Base-by-base conservation (phyloP, 2,797 vertebrate species). In the Sciurus carolinensis region DNA sequence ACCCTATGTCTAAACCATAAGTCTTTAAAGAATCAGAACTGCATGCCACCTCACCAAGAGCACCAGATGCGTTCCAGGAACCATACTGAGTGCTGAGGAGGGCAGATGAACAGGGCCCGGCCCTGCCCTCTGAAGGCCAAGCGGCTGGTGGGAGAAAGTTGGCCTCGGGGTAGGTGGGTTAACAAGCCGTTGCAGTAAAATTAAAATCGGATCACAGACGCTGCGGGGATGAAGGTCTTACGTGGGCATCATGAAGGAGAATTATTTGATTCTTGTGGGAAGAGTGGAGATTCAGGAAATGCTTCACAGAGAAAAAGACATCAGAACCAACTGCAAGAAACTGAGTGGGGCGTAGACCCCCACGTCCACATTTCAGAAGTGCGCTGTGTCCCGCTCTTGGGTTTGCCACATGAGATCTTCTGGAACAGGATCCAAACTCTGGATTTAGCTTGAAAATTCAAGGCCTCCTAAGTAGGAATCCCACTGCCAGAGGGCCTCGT, bases 401-500 rank as follows among this genome's bases (percentile, higher is more conserved):
- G 87, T 47, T 69, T 80, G 72, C 62, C 75, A 24, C 84, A 82
- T 11, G 39, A 20, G 17, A 13, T 44, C 7, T 79, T 91, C 72
- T 59, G 36, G 52, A 91, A 57, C n/a, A 89, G 52, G 64, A 83
- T 69, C 86, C 76, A 76, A 91, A 84, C 54, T 95, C 85, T 57
- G 33, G n/a, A 84, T 89, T 93, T 89, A 36, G 36, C 75, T 93
- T 97, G 83, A 76, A 67, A 89, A 94, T 89, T 87, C 42, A 47
- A 90, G 39, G 52, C 92, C 94, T 94, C 66, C 62, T 83, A 39
- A 52, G 67, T 76, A n/a, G 13, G 97, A 98, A 98, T 67, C 36
- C 62, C 77, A 71, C 95, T 94, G 79, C 9, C 11, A 57, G 93
- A 81, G 86, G 82, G 79, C 95, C 90, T 24, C 28, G 91, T 62